Evolutionary conservation across 2,113 vertebrate species (phyloP).

Genomic region (Gadus macrocephalus): DNA sequence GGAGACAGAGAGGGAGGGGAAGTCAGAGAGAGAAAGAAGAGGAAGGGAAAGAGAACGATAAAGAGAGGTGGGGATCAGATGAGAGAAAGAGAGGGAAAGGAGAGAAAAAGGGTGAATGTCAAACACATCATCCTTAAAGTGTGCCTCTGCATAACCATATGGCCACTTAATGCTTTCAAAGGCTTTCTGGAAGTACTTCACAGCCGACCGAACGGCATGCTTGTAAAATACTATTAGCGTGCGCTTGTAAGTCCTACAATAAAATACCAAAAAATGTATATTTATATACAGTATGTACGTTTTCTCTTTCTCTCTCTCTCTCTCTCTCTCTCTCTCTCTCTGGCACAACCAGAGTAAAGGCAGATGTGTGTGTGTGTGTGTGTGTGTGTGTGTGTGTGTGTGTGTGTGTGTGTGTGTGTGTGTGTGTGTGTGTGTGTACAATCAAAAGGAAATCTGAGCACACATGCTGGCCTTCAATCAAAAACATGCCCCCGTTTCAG

Average conservation of each 20-base stretch:
- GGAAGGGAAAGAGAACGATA: neutral
- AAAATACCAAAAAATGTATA: no score
- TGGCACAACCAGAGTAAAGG: slow-evolving; percentile 38
- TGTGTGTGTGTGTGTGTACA: slow-evolving; percentile 1
- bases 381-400: slow-evolving; percentile 21
- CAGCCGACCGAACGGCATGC: slow-evolving; percentile 16
- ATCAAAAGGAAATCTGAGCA: slow-evolving; percentile 3
- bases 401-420: no score
- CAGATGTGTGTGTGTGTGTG: slow-evolving; percentile 35
- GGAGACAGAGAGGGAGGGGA: no score
- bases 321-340: no score
- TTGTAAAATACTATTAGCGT: neutral
- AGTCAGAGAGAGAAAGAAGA: neutral
- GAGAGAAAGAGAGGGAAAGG: no score
- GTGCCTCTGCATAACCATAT: slow-evolving; percentile 58
- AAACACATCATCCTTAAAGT: slow-evolving; percentile 50
- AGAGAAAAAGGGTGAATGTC: slow-evolving; percentile 36
- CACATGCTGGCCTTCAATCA: slow-evolving; percentile 26
- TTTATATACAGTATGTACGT: neutral
- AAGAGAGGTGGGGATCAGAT: no score
- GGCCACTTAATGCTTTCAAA: slow-evolving; percentile 52
- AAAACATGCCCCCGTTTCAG: slow-evolving; percentile 35
- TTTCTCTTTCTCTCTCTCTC: neutral
- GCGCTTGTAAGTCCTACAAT: neutral
- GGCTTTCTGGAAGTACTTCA: slow-evolving; percentile 37